Evolutionary conservation across 2,797 vertebrate species (phyloP).

Genomic region (Tokudaia muenninki): DNA sequence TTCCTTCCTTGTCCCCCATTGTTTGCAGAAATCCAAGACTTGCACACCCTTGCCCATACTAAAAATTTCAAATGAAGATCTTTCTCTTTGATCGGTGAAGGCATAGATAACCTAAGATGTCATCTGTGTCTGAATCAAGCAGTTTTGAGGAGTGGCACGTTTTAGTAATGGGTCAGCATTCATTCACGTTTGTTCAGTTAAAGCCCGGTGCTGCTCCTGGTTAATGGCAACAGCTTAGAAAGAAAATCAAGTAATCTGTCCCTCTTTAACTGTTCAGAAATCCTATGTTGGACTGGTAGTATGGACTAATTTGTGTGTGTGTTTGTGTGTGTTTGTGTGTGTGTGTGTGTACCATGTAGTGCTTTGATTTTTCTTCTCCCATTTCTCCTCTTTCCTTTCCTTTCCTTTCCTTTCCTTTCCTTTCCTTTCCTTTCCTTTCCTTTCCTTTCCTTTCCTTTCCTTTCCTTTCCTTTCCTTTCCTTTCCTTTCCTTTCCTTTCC

Average conservation of each 20-base stretch:
- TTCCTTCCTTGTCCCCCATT: background rate
- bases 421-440: no score
- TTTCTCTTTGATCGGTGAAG: constrained; percentile 13
- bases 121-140: background rate
- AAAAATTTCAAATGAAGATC: constrained; percentile 7
- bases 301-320: background rate
- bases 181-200: constrained; percentile 45
- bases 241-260: background rate
- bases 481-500: background rate
- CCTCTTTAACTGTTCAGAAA: constrained; percentile 48
- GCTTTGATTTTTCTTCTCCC: background rate
- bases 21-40: background rate
- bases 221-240: constrained; percentile 28
- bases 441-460: background rate
- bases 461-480: no score
- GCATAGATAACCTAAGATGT: constrained; percentile 28
- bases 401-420: no score
- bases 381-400: no score
- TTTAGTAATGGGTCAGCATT: constrained; percentile 31
- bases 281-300: background rate
- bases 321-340: background rate
- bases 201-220: background rate
- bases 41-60: no score
- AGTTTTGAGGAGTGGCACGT: constrained; percentile 14
- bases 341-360: background rate